Evolutionary conservation across 1,140 invertebrate genomes (phyloP), one percentile per base, ranked within the genome.

Genomic region (Calliphora vicina): DNA sequence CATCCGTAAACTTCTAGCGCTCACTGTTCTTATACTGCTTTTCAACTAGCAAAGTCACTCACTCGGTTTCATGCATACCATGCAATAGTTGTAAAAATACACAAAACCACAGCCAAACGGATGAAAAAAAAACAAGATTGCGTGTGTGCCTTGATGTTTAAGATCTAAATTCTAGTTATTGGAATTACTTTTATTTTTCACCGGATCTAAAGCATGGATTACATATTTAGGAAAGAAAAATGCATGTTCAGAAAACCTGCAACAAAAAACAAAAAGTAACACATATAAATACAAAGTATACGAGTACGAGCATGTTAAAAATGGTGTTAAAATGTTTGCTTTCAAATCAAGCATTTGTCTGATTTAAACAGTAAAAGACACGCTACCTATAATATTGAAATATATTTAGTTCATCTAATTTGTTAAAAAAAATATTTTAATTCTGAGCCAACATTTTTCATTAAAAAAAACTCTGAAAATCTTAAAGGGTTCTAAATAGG

Each of bases 121-220:
- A 0, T 45, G 25, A 23, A 43, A 78, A 76, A 43, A 43, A 43
- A 78, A 78, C 74, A 78, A 78, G 74, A 78, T 78, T 78, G 74
- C 74, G 35, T 78, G 74, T 78, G 2, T 12, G 74, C 74, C 13
- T 13, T 25, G 35, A 78, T 78, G 35, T 78, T 67, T 45, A 78
- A 23, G 27, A 78, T 78, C 74, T 43, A 78, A 78, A 78, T 43
- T 78, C 74, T 78, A 78, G 74, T 78, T 78, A 43, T 78, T 78
- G 74, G 42, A 78, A 78, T 78, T 78, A 78, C 74, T 78, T 78
- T 78, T 78, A 78, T 78, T 78, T 78, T 78, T 78, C 35, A 78
- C 74, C 74, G 74, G 74, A 78, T 78, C 74, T 43, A 23, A 45
- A 78, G 35, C 74, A 78, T 43, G 74, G 25, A 25, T 78, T 78